Evolutionary conservation across 2,113 vertebrate genomes (phyloP).

Genomic region (Pluvianellus socialis): DNA sequence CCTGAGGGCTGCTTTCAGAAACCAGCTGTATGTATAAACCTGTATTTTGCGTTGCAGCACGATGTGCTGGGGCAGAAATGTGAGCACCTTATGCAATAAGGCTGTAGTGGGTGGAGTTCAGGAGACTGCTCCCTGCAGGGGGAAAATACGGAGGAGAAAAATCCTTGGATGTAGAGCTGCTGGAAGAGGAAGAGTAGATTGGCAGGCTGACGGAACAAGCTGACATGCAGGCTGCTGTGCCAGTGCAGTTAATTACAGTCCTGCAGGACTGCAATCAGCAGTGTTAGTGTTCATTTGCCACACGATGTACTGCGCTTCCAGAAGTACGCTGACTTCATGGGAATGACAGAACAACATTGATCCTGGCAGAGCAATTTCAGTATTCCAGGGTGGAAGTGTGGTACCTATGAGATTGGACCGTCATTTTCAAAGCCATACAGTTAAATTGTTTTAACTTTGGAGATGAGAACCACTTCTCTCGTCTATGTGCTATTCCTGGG

Average conservation of each 20-base stretch:
- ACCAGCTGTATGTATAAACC: background rate
- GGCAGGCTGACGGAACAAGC: background rate
- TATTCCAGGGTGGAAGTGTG: accelerated
- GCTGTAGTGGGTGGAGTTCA: background rate
- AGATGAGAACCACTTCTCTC: background rate
- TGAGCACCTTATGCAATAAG: background rate
- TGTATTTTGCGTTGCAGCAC: background rate
- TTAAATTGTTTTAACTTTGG: background rate
- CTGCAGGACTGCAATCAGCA: background rate
- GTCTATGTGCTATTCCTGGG: background rate
- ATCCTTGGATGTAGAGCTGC: background rate
- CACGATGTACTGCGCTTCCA: background rate
- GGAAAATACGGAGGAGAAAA: background rate
- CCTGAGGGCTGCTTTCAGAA: background rate
- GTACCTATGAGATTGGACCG: background rate
- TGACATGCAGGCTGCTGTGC: background rate
- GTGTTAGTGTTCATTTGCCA: background rate
- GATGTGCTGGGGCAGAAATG: background rate
- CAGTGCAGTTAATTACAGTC: background rate
- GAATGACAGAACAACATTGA: background rate
- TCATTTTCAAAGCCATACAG: background rate
- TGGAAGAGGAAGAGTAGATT: background rate
- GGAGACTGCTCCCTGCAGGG: slow-evolving; percentile 3
- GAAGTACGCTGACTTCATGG: accelerated
- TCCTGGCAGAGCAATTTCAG: background rate